Conservation (phyloP, 2,113 vertebrate genomes). For the Hassar affinis region DNA sequence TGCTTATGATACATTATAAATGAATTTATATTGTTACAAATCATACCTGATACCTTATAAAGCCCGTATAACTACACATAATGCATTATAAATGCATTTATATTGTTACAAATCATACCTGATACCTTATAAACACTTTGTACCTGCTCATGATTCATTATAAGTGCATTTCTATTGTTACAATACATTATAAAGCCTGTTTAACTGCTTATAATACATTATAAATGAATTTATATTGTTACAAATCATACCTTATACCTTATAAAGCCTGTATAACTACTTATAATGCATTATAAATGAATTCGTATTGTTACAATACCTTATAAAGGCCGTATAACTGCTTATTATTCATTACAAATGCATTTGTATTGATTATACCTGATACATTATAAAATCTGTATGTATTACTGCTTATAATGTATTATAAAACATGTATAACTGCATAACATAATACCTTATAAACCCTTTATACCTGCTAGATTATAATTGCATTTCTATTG, state of each 20-base stretch:
- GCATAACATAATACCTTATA: not conserved
- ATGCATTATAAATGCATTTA: not conserved
- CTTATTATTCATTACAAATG: not conserved
- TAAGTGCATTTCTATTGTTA: not conserved
- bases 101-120: not conserved
- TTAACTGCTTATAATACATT: too few species aligned
- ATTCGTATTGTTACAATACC: not conserved
- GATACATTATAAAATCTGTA: too few species aligned
- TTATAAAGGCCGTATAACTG: not conserved
- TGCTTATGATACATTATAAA: not conserved
- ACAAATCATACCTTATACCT: not conserved
- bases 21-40: not conserved
- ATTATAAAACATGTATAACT: too few species aligned
- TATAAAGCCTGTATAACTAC: not conserved
- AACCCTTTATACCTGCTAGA: not conserved
- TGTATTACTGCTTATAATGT: not conserved
- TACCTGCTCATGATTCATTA: not conserved
- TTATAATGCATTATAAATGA: not conserved
- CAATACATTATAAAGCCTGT: not conserved
- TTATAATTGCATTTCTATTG: not conserved
- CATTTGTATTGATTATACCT: not conserved
- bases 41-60: not conserved
- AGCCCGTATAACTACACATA: not conserved
- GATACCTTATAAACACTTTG: not conserved
- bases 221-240: not conserved